Evolutionary conservation across 1,140 invertebrate genomes (phyloP).

Genomic region (Fopius arisanus): DNA sequence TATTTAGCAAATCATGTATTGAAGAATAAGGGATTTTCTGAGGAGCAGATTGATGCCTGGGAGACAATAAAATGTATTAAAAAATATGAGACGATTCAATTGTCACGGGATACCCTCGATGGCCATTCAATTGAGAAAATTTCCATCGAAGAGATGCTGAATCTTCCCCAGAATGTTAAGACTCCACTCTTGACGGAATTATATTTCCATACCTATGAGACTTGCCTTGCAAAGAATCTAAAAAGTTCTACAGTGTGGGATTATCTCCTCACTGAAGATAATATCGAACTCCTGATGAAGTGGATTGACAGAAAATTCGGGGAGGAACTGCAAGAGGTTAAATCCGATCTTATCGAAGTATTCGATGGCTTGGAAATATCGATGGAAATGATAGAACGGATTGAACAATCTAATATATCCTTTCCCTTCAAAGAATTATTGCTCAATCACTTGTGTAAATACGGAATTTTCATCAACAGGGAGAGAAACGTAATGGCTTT

Average conservation of each 20-base stretch:
- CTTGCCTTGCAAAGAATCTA: conserved; percentile 41
- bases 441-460: conserved; percentile 55
- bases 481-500: conserved; percentile 64
- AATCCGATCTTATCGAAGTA: conserved; percentile 59
- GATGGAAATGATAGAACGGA: conserved; percentile 67
- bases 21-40: conserved; percentile 60
- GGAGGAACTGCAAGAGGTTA: conserved; percentile 29
- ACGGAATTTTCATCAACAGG: conserved; percentile 51
- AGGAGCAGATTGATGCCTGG: conserved; percentile 66
- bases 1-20: conserved; percentile 69
- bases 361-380: conserved; percentile 68
- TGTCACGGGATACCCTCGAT: conserved; percentile 38
- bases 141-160: conserved; percentile 49
- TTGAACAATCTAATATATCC: conserved; percentile 63
- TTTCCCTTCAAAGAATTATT: conserved; percentile 65
- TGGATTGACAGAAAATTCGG: conserved; percentile 51
- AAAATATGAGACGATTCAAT: conserved; percentile 55
- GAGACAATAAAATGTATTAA: conserved; percentile 66
- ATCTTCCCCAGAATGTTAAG: conserved; percentile 44
- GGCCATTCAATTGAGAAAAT: conserved; percentile 42
- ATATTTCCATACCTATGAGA: conserved; percentile 48
- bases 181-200: conserved; percentile 51
- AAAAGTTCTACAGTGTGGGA: conserved; percentile 47
- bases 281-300: conserved; percentile 42
- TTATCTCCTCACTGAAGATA: conserved; percentile 51